A percentile compares a stretch with the other conserved stretches of the same genome.
phyloP scores from a whole-genome alignment of 2,113 vertebrate species.

The Dipodomys merriami region DNA sequence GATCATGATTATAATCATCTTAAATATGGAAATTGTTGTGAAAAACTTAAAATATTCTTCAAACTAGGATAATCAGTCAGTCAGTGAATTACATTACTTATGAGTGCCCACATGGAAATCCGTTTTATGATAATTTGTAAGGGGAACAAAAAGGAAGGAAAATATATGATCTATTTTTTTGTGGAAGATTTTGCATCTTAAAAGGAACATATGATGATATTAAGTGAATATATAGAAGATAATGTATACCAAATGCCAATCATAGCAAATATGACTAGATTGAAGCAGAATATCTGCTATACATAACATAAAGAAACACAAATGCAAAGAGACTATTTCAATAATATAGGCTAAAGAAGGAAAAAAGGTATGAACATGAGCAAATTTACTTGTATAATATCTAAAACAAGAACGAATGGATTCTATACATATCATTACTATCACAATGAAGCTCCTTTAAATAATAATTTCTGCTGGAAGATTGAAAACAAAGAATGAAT shows the following conservation, averaged over 20 bases:
- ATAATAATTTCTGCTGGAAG: too few species aligned
- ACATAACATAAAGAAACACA: background rate
- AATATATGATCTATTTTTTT: background rate
- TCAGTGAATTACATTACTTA: constrained; percentile 19
- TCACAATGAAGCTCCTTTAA: too few species aligned
- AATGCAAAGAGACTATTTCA: background rate
- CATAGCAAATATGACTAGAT: background rate
- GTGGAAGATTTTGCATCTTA: background rate
- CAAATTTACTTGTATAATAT: background rate
- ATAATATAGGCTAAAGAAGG: background rate
- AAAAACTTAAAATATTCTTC: constrained; percentile 80
- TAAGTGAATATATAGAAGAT: background rate
- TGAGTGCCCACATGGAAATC: background rate
- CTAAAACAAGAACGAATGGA: background rate
- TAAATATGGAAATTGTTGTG: constrained; percentile 73
- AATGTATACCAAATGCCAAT: background rate
- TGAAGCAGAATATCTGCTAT: background rate
- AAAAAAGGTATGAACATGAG: background rate
- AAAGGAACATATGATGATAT: background rate
- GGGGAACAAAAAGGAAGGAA: background rate
- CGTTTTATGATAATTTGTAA: background rate
- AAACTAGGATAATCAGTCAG: constrained; percentile 66
- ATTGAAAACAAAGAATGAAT: background rate
- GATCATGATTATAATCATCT: constrained; percentile 71
- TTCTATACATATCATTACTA: too few species aligned